Evolutionary conservation across 2,888 invertebrate species (phyloP).

Genomic region (Matsumyia berberina): DNA sequence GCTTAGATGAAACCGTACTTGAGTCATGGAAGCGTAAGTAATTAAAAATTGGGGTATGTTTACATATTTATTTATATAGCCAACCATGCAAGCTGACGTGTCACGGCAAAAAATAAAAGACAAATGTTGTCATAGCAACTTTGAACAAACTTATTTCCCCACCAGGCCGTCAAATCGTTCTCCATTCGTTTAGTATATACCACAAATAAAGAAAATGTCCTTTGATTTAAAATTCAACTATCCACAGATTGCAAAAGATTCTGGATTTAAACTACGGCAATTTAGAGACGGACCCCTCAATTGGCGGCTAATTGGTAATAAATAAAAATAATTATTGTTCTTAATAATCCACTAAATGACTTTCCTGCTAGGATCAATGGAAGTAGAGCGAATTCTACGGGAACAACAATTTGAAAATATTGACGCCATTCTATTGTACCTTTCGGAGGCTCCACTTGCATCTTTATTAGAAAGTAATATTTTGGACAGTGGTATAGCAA

Average conservation of each 20-base stretch:
- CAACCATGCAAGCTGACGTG: too few relatives aligned
- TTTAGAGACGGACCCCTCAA: slow-evolving; percentile 82
- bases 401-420: slow-evolving; percentile 82
- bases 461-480: slow-evolving; percentile 81
- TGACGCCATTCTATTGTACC: slow-evolving; percentile 80
- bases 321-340: neutral
- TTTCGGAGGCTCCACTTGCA: slow-evolving; percentile 82
- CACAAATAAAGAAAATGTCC: slow-evolving; percentile 30
- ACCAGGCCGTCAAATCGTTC: too few relatives aligned
- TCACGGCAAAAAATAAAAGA: too few relatives aligned
- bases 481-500: slow-evolving; percentile 83
- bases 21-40: too few relatives aligned
- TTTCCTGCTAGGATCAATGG: slow-evolving; percentile 80
- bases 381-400: slow-evolving; percentile 81
- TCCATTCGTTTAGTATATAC: too few relatives aligned
- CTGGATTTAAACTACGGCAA: slow-evolving; percentile 82
- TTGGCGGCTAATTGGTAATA: slow-evolving; percentile 82
- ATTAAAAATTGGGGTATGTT: too few relatives aligned
- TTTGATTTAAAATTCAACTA: slow-evolving; percentile 80
- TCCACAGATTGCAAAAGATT: slow-evolving; percentile 82
- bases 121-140: too few relatives aligned
- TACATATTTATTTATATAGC: too few relatives aligned
- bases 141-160: too few relatives aligned
- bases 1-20: too few relatives aligned
- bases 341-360: neutral